phyloP scores from a whole-genome alignment of 2,888 invertebrate species.

The Scelioninae gen. 1 region DNA sequence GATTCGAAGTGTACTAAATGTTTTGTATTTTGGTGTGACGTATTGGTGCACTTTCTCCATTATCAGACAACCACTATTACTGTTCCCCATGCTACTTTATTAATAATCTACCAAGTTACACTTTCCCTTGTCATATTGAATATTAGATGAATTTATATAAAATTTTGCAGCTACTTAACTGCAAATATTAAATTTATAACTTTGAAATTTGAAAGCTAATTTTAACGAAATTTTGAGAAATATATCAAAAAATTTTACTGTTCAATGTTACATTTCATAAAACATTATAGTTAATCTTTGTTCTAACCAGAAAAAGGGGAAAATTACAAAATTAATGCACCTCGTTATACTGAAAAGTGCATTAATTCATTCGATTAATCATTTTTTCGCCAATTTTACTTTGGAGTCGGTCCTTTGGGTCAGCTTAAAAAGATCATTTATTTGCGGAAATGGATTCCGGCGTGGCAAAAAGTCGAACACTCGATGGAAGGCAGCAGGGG shows the following conservation, averaged over 20 bases:
- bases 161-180: background rate
- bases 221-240: too few species aligned
- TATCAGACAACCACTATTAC: slow-evolving; percentile 37
- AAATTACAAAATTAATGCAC: slow-evolving; percentile 6
- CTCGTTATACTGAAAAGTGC: slow-evolving; percentile 5
- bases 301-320: background rate
- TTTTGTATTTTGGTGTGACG: slow-evolving; percentile 35
- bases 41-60: slow-evolving; percentile 33
- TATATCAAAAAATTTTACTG: too few species aligned
- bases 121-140: slow-evolving; percentile 6
- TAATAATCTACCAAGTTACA: slow-evolving; percentile 25
- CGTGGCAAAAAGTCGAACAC: slow-evolving; percentile 39
- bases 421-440: slow-evolving; percentile 65
- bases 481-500: slow-evolving; percentile 26
- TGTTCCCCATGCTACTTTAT: slow-evolving; percentile 20
- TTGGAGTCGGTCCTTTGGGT: slow-evolving; percentile 45
- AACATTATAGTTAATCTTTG: too few species aligned
- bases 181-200: too few species aligned
- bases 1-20: slow-evolving; percentile 35
- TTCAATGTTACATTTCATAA: too few species aligned
- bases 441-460: slow-evolving; percentile 56
- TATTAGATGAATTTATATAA: background rate
- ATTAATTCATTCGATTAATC: slow-evolving; percentile 5
- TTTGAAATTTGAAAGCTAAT: too few species aligned
- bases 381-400: slow-evolving; percentile 20